Base-by-base conservation (phyloP, 2,113 vertebrate species). In the Tringa solitaria region DNA sequence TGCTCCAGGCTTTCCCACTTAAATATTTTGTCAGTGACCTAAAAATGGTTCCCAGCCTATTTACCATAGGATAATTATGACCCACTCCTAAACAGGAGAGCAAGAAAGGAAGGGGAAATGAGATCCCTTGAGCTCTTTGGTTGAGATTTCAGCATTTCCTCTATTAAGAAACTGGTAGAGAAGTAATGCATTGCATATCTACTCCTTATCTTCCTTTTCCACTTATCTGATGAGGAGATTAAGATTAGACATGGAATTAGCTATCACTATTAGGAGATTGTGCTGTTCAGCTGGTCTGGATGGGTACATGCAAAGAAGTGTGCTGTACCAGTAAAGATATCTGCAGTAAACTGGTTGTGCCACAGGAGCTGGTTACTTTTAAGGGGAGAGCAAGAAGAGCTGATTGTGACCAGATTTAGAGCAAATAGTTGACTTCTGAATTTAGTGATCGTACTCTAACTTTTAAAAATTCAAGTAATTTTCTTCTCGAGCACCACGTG, bases 11-110 rank as follows among this genome's bases (percentile, higher is more conserved):
- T 84, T 87, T 88, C 45, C 79, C 54, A 48, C 65, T 90, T 78
- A 75, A 96, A 68, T 84, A 60, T 86, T 84, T 96, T 84, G 76
- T 93, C 56, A 84, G 73, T 93, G 88, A 89, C 80, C 86, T 95
- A 93, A 83, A 96, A 96, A 87, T 84, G 45, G 8, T 79, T 95
- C 59, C 35, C 28, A 45, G 78, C 57, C 28, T 84, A 19, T 91
- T 94, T 96, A 69, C 37, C 19, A 17, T 56, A 32, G 68, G 56
- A 53, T 82, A 56, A 69, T 77, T 83, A 73, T 63, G 81, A 67
- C 41, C 53, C 28, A 35, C 41, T 84, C 76, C 16, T 67, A 13
- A 90, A 60, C 30, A 75, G 76, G 11, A 77, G 56, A 77, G 30
- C 19, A 72, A 63, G 80, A 67, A 61, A 72, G 26, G n/a, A 94